A percentile compares a stretch with the other conserved stretches of the same genome.
Evolutionary conservation across 2,113 vertebrate genomes (phyloP).

Genomic region (Bufo bufo): DNA sequence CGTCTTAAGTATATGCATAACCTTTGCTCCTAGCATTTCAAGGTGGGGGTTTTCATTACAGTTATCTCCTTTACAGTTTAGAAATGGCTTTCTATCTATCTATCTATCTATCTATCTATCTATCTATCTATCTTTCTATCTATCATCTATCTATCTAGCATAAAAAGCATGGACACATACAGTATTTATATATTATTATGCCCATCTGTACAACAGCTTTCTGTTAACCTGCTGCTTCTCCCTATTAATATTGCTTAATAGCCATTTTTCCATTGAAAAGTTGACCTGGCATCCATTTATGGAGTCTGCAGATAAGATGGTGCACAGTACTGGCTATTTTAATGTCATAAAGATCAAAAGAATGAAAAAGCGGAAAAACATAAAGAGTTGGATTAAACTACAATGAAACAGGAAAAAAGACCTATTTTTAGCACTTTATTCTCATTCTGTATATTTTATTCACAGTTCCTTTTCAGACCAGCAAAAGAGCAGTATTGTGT

Average conservation of each 20-base stretch:
- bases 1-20: constrained; percentile 27
- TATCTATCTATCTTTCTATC: too few relatives aligned
- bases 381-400: constrained; percentile 59
- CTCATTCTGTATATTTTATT: constrained; percentile 60
- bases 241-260: constrained; percentile 37
- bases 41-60: background rate
- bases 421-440: constrained; percentile 61
- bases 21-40: constrained; percentile 47
- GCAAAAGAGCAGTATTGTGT: constrained; percentile 60
- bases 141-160: too few relatives aligned
- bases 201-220: background rate
- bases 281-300: constrained; percentile 56
- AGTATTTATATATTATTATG: background rate
- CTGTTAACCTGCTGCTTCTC: constrained; percentile 24
- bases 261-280: constrained; percentile 32
- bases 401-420: constrained; percentile 58
- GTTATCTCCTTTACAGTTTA: background rate
- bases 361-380: constrained; percentile 60
- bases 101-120: too few relatives aligned
- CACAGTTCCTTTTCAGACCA: constrained; percentile 59
- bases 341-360: constrained; percentile 51
- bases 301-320: constrained; percentile 54
- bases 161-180: too few relatives aligned
- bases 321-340: constrained; percentile 54
- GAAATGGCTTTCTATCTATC: background rate